A percentile compares a stretch with the other conserved stretches of the same genome.
These are phyloP conservation scores for Colinus virginianus DNA, from an alignment of 2,113 vertebrate species.

Conservation along the genomic window DNA sequence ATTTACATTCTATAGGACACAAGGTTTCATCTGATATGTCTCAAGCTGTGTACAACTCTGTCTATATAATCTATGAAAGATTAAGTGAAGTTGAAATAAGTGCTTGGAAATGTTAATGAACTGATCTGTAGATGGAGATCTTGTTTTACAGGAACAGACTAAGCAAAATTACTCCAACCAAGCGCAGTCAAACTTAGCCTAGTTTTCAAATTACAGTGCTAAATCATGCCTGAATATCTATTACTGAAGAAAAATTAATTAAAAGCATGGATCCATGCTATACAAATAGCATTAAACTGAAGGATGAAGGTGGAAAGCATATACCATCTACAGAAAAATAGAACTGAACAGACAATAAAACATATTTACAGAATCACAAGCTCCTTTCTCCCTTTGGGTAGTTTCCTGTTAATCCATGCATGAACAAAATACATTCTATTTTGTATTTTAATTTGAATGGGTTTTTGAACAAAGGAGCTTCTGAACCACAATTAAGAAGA, in stretches of 20 bases:
- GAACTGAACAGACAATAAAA: background rate
- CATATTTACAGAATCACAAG: background rate
- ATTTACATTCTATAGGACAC: background rate
- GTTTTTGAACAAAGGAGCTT: background rate
- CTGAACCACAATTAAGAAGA: background rate
- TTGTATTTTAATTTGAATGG: background rate
- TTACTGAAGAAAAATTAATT: constrained; percentile 78
- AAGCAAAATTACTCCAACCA: background rate
- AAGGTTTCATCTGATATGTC: background rate
- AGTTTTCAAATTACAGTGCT: constrained; percentile 62
- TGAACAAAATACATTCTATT: background rate
- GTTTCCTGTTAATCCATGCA: background rate
- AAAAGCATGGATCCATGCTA: constrained; percentile 67
- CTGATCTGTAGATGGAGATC: background rate
- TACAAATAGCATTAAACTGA: background rate
- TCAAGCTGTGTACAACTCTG: background rate
- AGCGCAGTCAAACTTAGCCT: constrained; percentile 63
- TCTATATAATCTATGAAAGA: background rate
- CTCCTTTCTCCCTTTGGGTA: background rate
- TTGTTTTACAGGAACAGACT: background rate
- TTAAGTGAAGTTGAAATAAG: background rate
- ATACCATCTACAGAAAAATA: background rate
- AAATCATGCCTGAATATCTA: constrained; percentile 67
- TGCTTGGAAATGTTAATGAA: background rate
- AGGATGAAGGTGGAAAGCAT: constrained; percentile 15